Conservation (phyloP, 2,113 vertebrate genomes). For the Meles meles region DNA sequence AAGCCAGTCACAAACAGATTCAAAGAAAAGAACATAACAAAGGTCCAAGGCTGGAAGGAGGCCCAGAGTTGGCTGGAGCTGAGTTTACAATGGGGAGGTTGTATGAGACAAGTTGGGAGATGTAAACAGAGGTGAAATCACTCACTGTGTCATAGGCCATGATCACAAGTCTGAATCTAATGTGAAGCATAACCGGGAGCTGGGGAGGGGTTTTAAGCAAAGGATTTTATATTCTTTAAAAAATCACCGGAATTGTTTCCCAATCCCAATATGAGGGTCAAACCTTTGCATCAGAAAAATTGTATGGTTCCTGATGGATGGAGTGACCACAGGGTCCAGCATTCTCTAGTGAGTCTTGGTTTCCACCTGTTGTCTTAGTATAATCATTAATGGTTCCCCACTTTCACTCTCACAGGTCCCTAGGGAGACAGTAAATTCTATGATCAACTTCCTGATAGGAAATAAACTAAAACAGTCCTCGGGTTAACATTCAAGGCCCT, state of each 20-base stretch:
- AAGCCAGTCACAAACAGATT: not conserved
- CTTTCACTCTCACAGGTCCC: not conserved
- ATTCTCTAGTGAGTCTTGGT: not conserved
- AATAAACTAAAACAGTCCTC: not conserved
- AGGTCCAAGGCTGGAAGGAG: not conserved
- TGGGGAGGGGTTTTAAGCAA: not conserved
- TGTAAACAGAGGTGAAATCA: not conserved
- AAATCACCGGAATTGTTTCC: not conserved
- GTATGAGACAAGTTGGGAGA: not conserved
- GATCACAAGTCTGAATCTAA: not conserved
- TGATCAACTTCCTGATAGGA: not conserved
- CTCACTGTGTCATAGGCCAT: rapidly evolving
- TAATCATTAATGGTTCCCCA: not conserved
- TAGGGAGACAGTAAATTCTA: not conserved
- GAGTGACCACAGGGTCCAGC: not conserved
- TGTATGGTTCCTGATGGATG: not conserved
- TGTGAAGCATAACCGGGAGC: not conserved
- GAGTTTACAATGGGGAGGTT: rapidly evolving
- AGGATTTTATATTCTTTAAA: not conserved
- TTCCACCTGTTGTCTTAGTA: not conserved
- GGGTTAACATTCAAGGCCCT: not conserved
- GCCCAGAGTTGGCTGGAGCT: rapidly evolving
- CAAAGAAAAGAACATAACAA: not conserved
- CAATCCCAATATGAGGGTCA: not conserved
- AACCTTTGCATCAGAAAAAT: not conserved